phyloP scores from a whole-genome alignment of 2,113 vertebrate genomes.

The Channa argus region DNA sequence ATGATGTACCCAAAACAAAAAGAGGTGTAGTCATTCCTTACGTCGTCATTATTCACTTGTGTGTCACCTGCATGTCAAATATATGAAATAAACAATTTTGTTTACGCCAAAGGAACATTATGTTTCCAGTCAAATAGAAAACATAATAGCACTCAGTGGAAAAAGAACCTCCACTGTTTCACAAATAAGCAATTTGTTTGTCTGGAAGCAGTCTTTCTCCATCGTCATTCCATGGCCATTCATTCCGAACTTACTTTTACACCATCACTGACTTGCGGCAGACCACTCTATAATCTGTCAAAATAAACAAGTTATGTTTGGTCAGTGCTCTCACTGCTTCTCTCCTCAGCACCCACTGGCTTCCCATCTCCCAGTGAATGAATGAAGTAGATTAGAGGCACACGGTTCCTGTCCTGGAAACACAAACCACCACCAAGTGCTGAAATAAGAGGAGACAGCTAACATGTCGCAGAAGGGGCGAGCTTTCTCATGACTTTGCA shows the following conservation, averaged over 20 bases:
- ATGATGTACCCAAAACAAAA: slow-evolving; percentile 18
- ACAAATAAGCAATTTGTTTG: slow-evolving; percentile 20
- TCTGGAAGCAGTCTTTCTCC: slow-evolving; percentile 27
- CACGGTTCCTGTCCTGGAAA: slow-evolving; percentile 43
- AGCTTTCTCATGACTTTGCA: slow-evolving; percentile 43
- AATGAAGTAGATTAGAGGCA: slow-evolving; percentile 66
- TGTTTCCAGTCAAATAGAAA: not conserved
- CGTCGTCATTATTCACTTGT: slow-evolving; percentile 5
- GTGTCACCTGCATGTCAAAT: not conserved
- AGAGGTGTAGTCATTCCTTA: not conserved
- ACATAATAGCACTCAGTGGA: not conserved
- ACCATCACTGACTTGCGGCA: slow-evolving; percentile 40
- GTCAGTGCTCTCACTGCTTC: slow-evolving; percentile 53
- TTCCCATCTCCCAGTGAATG: slow-evolving; percentile 54
- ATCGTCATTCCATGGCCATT: slow-evolving; percentile 14
- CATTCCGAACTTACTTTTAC: slow-evolving; percentile 43
- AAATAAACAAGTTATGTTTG: slow-evolving; percentile 71
- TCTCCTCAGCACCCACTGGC: slow-evolving; percentile 40
- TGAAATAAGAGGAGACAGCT: slow-evolving; percentile 42
- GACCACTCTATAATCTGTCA: slow-evolving; percentile 69
- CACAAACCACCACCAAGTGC: slow-evolving; percentile 45
- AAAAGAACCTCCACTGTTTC: not conserved
- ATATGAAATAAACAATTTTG: not conserved
- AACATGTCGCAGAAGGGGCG: slow-evolving; percentile 19
- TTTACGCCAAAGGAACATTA: not conserved